These are phyloP conservation scores for Hoplodrina ambigua DNA, from an alignment of 2,888 invertebrate genomes.

Conservation along the genomic window DNA sequence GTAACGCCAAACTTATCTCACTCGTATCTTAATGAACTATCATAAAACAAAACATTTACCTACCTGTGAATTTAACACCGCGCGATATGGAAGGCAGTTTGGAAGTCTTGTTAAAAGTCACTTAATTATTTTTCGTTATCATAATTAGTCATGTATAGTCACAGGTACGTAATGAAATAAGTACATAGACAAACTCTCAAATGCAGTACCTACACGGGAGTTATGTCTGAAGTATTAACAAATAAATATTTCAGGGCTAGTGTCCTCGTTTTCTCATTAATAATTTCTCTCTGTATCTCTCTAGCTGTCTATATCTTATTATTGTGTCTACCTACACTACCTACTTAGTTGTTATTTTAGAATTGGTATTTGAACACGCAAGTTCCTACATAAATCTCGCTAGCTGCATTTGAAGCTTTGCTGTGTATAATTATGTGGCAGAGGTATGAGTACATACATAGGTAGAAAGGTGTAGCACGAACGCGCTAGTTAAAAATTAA, in stretches of 20 bases:
- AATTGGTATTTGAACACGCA: not conserved
- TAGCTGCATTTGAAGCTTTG: conserved; percentile 2
- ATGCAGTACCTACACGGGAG: not conserved
- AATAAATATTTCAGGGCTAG: no score
- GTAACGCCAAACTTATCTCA: not conserved
- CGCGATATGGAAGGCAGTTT: conserved; percentile 7
- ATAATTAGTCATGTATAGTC: not conserved
- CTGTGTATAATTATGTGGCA: not conserved
- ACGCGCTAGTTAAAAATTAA: no score
- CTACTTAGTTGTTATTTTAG: not conserved
- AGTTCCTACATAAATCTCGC: not conserved
- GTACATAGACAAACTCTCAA: not conserved
- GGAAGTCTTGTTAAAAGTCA: not conserved
- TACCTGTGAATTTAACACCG: not conserved
- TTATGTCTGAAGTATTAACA: not conserved
- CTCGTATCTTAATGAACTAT: not conserved
- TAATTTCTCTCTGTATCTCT: no score
- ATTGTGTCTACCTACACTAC: not conserved
- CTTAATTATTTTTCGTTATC: not conserved
- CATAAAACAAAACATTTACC: not conserved
- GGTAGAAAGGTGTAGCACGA: no score
- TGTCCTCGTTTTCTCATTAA: no score
- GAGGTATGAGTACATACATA: not conserved
- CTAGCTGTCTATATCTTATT: not conserved
- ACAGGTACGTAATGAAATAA: not conserved